Conservation (phyloP, 2,888 invertebrate species). For the Colletes collaris region DNA sequence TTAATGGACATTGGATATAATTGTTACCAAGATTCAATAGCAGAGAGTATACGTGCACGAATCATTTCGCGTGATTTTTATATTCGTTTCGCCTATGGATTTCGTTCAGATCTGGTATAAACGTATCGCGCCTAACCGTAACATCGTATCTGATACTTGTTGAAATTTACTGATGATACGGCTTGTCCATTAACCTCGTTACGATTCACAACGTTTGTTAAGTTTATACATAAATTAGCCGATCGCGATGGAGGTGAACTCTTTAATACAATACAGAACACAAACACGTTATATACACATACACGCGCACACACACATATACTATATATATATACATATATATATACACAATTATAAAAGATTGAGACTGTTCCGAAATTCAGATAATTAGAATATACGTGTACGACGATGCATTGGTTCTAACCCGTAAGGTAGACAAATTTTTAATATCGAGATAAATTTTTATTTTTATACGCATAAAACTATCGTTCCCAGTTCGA, state of each 20-base stretch:
- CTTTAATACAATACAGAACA: neutral
- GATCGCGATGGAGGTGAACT: neutral
- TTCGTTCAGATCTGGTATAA: neutral
- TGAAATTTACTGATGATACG: slow-evolving; percentile 1
- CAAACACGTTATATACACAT: neutral
- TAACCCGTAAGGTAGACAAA: slow-evolving; percentile 55
- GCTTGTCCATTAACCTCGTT: slow-evolving; percentile 29
- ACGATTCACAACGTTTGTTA: slow-evolving; percentile 16
- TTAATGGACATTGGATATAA: slow-evolving; percentile 4
- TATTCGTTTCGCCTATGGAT: neutral
- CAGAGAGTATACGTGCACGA: neutral
- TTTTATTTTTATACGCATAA: slow-evolving; percentile 68
- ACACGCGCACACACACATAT: neutral
- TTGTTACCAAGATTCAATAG: neutral
- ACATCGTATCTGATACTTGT: neutral
- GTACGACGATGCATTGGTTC: slow-evolving; percentile 47
- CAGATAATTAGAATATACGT: slow-evolving; percentile 46
- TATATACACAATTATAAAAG: slow-evolving; percentile 56
- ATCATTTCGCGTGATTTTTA: neutral
- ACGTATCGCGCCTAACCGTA: slow-evolving; percentile 17
- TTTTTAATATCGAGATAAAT: slow-evolving; percentile 65
- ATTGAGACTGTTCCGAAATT: slow-evolving; percentile 75
- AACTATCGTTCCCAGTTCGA: slow-evolving; percentile 50
- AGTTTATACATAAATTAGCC: neutral
- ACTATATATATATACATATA: slow-evolving; percentile 57